Evolutionary conservation across 1,140 invertebrate species (phyloP), one percentile per base, ranked within the genome.

Genomic region (Coelopa frigida): DNA sequence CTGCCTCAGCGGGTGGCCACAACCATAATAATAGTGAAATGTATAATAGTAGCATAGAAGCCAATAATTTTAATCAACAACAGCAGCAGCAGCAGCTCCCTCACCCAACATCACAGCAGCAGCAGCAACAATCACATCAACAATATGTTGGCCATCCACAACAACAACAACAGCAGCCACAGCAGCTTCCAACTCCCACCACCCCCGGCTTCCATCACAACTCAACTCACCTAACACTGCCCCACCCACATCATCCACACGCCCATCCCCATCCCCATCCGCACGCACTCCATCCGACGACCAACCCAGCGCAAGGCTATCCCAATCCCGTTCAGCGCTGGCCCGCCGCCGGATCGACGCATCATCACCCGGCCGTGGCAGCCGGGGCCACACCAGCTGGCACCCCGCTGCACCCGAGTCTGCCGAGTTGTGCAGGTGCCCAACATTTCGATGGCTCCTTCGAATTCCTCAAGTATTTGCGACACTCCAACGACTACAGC

Each of bases 401-500:
- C 4, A 32, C 36, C 7, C 26, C 41, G 15, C 26, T 35, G 15
- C 26, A 40, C 18, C 37, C 23, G 10, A 20, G 21, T 15, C 36
- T 15, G 12, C 27, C 8, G 8, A 29, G 14, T 29, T 29, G 8
- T 10, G 14, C 27, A 8, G 44, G 33, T 26, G 44, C 61, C 22
- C 63, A 67, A 26, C 63, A 67, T 29, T 67, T 67, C 23, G 63
- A 67, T 54, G 63, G 63, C 53, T 67, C 63, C 54, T 67, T 67
- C 42, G 63, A 67, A 55, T 67, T 67, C 45, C 58, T 67, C 27
- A 67, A 67, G 52, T 67, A 67, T 57, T 54, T 67, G 39, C 63
- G 63, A 1, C 63, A 67, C 44, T 67, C 63, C 5, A 55, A 59
- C 18, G 63, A 67, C 18, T 67, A 64, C 23, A 51, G 35, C 46